Base-by-base conservation (phyloP, 37 sponge, comb jelly and placozoan species). In the Haliclona indistincta region DNA sequence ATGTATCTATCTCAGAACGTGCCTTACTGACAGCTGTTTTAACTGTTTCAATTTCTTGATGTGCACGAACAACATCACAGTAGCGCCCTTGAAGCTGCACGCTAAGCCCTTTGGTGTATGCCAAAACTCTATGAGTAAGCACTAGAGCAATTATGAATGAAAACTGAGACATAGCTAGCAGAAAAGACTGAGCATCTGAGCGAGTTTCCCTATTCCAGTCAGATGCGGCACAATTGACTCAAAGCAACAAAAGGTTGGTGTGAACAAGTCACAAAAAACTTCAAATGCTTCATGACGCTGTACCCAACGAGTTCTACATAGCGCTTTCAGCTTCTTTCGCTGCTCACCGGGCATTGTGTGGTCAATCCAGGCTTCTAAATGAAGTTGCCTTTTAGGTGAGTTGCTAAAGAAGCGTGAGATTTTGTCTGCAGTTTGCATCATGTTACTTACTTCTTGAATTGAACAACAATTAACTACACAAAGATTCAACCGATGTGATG, bases 31-130 rank as follows among this genome's bases (percentile, higher is more conserved):
- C 7, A 23, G 72, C 33, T 19, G 56, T 35, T 52, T 41, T 85
- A 0, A 80, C 82, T 17, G 72, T 32, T 22, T 81, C 73, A 29
- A 90, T 56, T 5, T 91, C 83, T 37, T 45, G 28, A 38, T 86
- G 68, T 19, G 91, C 83, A 33, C 73, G 42, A 43, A 64, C 78
- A 49, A 91, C 54, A 76, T 86, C 87, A 25, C 73, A 61, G 53
- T 76, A 75, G 0, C 71, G 51, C 20, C 73, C 80, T 61, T 88
- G 93, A 2, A 92, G 77, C 44, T 76, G 62, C 1, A 80, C 56
- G 55, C 79, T 92, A 7, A 88, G 81, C 34, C 81, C 84, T 54
- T 88, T 82, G 35, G 82, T 81, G 62, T 78, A 82, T 41, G 64
- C 63, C 22, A 86, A 70, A 37, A 80, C 49, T 25, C 73, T 56